Conservation (phyloP, 1,140 invertebrate species). For the Homarus americanus region DNA sequence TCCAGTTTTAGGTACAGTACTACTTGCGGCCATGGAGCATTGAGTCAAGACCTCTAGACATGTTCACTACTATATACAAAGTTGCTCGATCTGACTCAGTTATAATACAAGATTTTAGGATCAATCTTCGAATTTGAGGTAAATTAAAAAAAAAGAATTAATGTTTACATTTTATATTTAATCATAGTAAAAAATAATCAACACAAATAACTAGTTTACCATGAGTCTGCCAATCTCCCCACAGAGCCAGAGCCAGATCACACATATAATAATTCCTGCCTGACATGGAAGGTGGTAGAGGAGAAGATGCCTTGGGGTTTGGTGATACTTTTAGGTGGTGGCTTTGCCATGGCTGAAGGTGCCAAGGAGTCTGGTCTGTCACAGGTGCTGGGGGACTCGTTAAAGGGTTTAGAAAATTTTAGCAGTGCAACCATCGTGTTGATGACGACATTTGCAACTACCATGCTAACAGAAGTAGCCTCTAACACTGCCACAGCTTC, state of each 20-base stretch:
- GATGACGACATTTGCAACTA: constrained; percentile 79
- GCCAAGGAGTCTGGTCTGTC: constrained; percentile 88
- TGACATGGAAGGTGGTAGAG: constrained; percentile 78
- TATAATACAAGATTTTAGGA: no score
- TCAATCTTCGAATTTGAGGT: no score
- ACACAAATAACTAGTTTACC: no score
- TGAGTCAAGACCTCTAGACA: no score
- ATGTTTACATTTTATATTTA: no score
- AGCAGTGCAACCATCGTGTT: constrained; percentile 76
- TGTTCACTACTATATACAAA: no score
- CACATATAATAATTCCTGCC: not conserved
- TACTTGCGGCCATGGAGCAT: no score
- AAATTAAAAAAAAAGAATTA: no score
- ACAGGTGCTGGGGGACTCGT: constrained; percentile 83
- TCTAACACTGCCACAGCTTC: constrained; percentile 92
- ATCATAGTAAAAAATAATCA: no score
- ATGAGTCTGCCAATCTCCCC: no score
- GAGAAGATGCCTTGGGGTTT: constrained; percentile 80
- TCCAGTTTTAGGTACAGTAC: no score
- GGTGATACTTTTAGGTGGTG: constrained; percentile 83
- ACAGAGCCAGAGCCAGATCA: not conserved
- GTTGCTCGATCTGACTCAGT: no score
- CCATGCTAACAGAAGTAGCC: constrained; percentile 87
- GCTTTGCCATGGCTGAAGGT: constrained; percentile 92
- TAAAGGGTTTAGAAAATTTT: constrained; percentile 75